Base-by-base conservation (phyloP, 1,140 invertebrate genomes). In the Aleiodes sp. region DNA sequence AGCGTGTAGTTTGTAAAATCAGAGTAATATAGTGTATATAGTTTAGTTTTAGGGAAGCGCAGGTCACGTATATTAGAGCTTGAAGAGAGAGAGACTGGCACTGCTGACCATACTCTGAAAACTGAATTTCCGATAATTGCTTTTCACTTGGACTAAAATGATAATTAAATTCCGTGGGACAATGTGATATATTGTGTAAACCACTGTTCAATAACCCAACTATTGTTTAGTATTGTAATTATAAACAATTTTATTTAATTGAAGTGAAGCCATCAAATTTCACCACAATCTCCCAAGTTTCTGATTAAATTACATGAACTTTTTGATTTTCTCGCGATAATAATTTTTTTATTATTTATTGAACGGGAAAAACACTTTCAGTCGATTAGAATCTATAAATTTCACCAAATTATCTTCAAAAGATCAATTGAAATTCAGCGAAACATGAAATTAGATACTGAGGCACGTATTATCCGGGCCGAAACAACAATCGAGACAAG, bases 111-210 rank as follows among this genome's bases (percentile, higher is more conserved):
- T 77, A 68, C 56, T 6, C 10, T 26, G 26, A 29, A 78, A 84
- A 82, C 78, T 82, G 76, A 81, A 81, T 84, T 84, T 81, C 81
- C 81, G 69, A 83, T 84, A 84, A 83, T 84, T 84, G 78, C 79
- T 83, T 82, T 80, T 77, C 76, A 74, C 80, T 68, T 71, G 73
- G 75, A 76, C 78, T 80, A 80, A 84, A 84, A 83, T 84, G 78
- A 82, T 84, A 84, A 84, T 84, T 81, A 81, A 84, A 84, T 84
- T 82, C 75, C 75, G 75, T 75, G 74, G 39, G 39, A 16, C 19
- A n/a, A 43, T 43, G 39, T 16, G 39, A 43, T n/a, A 12, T 16
- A 14, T n/a, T 16, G 46, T 16, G 46, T 19, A 16, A 21, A 24
- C 21, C 46, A 10, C 16, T 24, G 46, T 26, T 52, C 14, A 26